These are phyloP conservation scores for Hypotaenidia okinawae DNA, from an alignment of 2,797 vertebrate genomes.

Conservation along the genomic window DNA sequence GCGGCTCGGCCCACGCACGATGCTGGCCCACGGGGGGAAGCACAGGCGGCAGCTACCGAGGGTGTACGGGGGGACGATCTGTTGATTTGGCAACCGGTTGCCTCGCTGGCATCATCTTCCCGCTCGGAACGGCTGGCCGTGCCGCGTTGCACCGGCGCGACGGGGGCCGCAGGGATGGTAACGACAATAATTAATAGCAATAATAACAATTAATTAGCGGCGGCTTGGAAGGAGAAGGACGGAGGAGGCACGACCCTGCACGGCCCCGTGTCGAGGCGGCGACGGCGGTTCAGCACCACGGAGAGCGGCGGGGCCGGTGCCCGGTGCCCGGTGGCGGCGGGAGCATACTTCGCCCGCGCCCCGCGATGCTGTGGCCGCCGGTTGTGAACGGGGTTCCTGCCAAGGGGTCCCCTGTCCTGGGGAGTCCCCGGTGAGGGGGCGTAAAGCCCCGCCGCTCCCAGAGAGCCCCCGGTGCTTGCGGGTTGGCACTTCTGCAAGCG, in stretches of 20 bases:
- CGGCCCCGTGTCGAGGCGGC: neutral
- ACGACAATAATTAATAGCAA: neutral
- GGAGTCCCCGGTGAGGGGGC: neutral
- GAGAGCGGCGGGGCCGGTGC: constrained; percentile 32
- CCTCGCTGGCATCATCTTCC: neutral
- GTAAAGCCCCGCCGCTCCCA: neutral
- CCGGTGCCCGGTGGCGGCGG: neutral
- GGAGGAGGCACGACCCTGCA: neutral
- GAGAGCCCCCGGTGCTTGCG: neutral
- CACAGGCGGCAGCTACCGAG: neutral
- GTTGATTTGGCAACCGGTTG: neutral
- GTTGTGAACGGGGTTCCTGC: neutral
- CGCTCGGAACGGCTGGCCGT: neutral
- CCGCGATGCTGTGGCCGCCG: neutral
- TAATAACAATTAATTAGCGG: neutral
- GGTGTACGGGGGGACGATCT: rapidly evolving
- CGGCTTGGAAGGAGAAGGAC: neutral
- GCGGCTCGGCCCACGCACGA: neutral
- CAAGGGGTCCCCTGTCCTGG: neutral
- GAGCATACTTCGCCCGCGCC: neutral
- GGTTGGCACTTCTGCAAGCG: neutral
- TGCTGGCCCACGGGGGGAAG: neutral
- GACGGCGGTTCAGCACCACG: constrained; percentile 51
- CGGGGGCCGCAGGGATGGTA: neutral
- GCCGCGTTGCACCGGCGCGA: neutral